These are phyloP conservation scores for Thamnaconus septentrionalis DNA, from an alignment of 2,113 vertebrate genomes.

Conservation along the genomic window DNA sequence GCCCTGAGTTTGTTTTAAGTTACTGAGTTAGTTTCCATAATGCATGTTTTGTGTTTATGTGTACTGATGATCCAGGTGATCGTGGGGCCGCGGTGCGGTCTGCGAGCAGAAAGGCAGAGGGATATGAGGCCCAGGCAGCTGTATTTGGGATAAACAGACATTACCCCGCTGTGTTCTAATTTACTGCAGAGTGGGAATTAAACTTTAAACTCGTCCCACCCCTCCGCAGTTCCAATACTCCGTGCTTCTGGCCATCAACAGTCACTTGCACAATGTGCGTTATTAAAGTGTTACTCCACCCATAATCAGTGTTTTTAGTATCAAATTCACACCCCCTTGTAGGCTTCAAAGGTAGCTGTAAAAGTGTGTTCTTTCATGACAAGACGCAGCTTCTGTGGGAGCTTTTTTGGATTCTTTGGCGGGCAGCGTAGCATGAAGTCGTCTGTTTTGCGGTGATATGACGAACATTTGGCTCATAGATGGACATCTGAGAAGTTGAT, in stretches of 20 bases:
- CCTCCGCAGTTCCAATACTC: conserved; percentile 51
- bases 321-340: conserved; percentile 43
- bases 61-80: conserved; percentile 84
- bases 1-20: conserved; percentile 53
- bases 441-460: not conserved
- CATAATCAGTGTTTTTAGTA: conserved; percentile 49
- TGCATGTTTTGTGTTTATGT: conserved; percentile 55
- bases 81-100: conserved; percentile 76
- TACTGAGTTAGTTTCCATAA: conserved; percentile 53
- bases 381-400: not conserved
- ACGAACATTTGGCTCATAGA: not conserved
- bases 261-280: conserved; percentile 61
- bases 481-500: not conserved
- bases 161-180: conserved; percentile 77
- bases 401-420: not conserved
- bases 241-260: conserved; percentile 61
- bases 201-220: conserved; percentile 67
- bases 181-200: conserved; percentile 76
- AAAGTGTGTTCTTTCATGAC: conserved; percentile 6
- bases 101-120: conserved; percentile 49
- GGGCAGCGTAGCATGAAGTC: too few relatives aligned
- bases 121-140: conserved; percentile 70
- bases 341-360: conserved; percentile 27
- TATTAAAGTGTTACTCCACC: conserved; percentile 51
- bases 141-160: conserved; percentile 79